Evolutionary conservation across 2,888 invertebrate genomes (phyloP), one percentile per base, ranked within the genome.

Genomic region (Trilocha varians): DNA sequence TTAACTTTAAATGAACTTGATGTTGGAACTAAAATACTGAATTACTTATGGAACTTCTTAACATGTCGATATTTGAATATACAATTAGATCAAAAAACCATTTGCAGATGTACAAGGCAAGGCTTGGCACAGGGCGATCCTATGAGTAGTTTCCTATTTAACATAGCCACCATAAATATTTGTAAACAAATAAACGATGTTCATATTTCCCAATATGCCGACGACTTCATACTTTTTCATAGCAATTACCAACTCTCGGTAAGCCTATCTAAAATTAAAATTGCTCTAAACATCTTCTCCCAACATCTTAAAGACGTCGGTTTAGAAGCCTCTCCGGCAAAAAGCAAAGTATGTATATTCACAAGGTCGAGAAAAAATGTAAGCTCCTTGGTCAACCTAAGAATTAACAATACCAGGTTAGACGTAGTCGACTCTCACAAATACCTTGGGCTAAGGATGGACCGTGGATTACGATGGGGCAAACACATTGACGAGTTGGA

Each of bases 321-420:
- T 3, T 35, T 36, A 16, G n/a, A 16, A 8, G 17, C 17, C 11
- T 36, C 36, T 8, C 17, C 36, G 16, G n/a, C 36, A 6, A 40
- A 40, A 40, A 34, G 34, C 16, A 40, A 35, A 40, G 3, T 40
- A 2, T 40, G 40, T 40, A 25, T 40, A 14, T 40, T 40, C n/a
- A n/a, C n/a, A n/a, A n/a, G n/a, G n/a, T n/a, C n/a, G n/a, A n/a
- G n/a, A n/a, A n/a, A n/a, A n/a, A n/a, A n/a, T n/a, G n/a, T n/a
- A n/a, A n/a, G n/a, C n/a, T n/a, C n/a, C n/a, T n/a, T n/a, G n/a
- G n/a, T n/a, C n/a, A n/a, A n/a, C n/a, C n/a, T n/a, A n/a, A n/a
- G n/a, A n/a, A n/a, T n/a, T n/a, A n/a, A n/a, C n/a, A n/a, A n/a
- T n/a, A n/a, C n/a, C n/a, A n/a, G n/a, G n/a, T n/a, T n/a, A n/a